Conservation (phyloP, 2,113 vertebrate species). For the Brachionichthys hirsutus region DNA sequence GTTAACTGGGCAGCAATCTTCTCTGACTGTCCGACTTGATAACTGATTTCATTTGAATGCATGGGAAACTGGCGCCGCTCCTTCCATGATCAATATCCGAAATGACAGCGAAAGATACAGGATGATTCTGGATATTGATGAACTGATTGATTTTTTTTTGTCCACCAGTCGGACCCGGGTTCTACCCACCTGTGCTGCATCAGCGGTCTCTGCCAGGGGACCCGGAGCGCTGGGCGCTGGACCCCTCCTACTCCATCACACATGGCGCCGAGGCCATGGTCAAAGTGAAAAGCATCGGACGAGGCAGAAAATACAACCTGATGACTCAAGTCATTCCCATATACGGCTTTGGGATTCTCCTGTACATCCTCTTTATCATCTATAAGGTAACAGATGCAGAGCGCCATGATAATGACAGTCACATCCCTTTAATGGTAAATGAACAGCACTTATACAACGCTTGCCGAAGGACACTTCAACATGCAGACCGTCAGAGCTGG, state of each 20-base stretch:
- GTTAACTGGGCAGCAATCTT: no score
- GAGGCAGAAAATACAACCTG: slow-evolving; percentile 79
- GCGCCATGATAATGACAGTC: no score
- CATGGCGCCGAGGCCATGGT: slow-evolving; percentile 81
- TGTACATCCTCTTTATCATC: slow-evolving; percentile 94
- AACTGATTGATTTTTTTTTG: background rate
- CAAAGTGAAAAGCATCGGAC: slow-evolving; percentile 77
- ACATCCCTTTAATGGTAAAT: no score
- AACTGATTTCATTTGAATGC: no score
- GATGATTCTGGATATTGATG: background rate
- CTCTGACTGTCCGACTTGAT: no score
- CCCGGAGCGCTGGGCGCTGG: slow-evolving; percentile 59
- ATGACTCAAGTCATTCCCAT: slow-evolving; percentile 92
- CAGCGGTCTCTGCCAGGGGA: slow-evolving; percentile 67
- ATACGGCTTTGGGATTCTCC: slow-evolving; percentile 94
- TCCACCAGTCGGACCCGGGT: slow-evolving; percentile 81
- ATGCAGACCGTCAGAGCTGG: no score
- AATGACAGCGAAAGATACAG: background rate
- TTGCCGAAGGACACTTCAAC: no score
- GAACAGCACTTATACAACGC: no score
- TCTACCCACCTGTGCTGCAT: slow-evolving; percentile 77
- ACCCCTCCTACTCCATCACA: slow-evolving; percentile 73
- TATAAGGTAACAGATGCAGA: slow-evolving; percentile 83
- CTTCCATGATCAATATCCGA: no score
- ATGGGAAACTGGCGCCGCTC: no score